Conservation (phyloP, 1,140 invertebrate species). For the Drosophila dunni region DNA sequence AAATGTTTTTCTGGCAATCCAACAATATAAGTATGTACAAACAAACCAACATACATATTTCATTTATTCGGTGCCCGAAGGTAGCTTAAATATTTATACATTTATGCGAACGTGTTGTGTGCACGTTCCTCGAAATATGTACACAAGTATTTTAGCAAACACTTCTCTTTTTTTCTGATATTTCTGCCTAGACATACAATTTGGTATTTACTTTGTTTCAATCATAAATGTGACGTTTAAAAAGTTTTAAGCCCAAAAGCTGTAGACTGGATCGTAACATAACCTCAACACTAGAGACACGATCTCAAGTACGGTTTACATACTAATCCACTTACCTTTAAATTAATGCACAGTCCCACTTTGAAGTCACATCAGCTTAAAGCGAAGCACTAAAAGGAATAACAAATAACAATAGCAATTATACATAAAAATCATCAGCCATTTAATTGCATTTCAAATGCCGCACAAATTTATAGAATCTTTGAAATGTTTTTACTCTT, state of each 20-base stretch:
- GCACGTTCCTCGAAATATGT: background rate
- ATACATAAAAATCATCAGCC: constrained; percentile 11
- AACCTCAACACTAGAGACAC: constrained; percentile 1
- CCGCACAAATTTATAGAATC: background rate
- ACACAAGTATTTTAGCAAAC: constrained; percentile 4
- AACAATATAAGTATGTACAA: constrained; percentile 3
- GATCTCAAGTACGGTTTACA: background rate
- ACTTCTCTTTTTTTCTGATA: background rate
- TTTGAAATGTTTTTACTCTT: background rate
- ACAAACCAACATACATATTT: constrained; percentile 19
- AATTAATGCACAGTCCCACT: constrained; percentile 8
- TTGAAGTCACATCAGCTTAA: constrained; percentile 12
- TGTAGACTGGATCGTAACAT: background rate
- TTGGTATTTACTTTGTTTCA: background rate
- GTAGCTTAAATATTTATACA: constrained; percentile 30
- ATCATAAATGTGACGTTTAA: background rate
- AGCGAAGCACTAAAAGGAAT: constrained; percentile 25
- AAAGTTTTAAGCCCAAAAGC: background rate
- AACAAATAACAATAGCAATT: constrained; percentile 34
- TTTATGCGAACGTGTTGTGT: constrained; percentile 11
- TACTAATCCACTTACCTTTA: constrained; percentile 4
- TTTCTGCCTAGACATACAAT: background rate
- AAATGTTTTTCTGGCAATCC: constrained; percentile 3
- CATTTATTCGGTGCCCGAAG: constrained; percentile 9
- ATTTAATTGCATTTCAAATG: background rate